A percentile compares a stretch with the other conserved stretches of the same genome.
Conservation (phyloP, 2,113 vertebrate species). For the Urocolius indicus region DNA sequence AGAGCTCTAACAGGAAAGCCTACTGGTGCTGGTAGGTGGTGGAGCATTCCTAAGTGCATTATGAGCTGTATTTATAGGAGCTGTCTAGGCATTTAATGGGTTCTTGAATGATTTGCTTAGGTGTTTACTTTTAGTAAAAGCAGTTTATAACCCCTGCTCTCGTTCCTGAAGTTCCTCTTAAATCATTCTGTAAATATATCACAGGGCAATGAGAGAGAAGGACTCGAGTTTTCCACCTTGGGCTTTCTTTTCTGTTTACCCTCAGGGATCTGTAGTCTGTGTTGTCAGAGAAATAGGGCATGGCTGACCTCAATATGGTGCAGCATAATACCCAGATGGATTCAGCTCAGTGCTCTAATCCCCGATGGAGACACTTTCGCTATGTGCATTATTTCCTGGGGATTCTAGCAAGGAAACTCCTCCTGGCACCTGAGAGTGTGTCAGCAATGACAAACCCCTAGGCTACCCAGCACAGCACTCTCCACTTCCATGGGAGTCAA, state of each 20-base stretch:
- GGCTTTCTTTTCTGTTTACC: not conserved
- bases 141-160: conserved; percentile 49
- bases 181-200: conserved; percentile 44
- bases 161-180: conserved; percentile 45
- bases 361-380: not conserved
- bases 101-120: conserved; percentile 53
- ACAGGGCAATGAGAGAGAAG: not conserved
- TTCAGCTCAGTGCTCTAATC: not conserved
- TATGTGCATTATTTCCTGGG: not conserved
- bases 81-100: conserved; percentile 36
- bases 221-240: not conserved
- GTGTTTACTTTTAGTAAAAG: conserved; percentile 57
- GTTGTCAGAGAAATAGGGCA: conserved; percentile 1
- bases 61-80: conserved; percentile 47
- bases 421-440: not conserved
- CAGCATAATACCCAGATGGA: not conserved
- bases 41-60: conserved; percentile 21
- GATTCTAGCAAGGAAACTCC: not conserved
- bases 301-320: not conserved
- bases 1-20: conserved; percentile 3
- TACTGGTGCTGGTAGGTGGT: not conserved
- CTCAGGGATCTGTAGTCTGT: not conserved
- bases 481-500: not conserved
- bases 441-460: not conserved
- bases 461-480: not conserved